Conservation (phyloP, 2,113 vertebrate species). For the Marmota flaviventris region DNA sequence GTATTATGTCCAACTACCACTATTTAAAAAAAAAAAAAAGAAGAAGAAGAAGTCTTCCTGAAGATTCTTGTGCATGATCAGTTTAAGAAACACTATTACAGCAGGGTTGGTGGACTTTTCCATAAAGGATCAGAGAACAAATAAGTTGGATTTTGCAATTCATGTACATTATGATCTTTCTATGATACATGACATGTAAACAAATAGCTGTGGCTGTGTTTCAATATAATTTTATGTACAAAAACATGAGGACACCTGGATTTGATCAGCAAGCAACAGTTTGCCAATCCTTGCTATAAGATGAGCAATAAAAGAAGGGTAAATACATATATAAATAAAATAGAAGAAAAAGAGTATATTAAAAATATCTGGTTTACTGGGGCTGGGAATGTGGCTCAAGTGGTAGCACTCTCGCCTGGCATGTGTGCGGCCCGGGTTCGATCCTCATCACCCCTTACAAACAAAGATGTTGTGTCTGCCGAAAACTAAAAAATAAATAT, state of each 20-base stretch:
- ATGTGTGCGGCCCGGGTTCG: too few relatives aligned
- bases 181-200: background rate
- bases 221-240: background rate
- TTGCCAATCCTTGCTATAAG: background rate
- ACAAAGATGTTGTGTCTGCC: too few relatives aligned
- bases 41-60: background rate
- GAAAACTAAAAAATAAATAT: too few relatives aligned
- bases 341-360: background rate
- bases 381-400: too few relatives aligned
- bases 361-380: background rate
- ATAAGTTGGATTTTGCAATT: background rate
- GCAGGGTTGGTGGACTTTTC: background rate
- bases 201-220: background rate
- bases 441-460: too few relatives aligned
- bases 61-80: background rate
- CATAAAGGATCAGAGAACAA: background rate
- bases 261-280: background rate
- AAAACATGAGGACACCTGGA: background rate
- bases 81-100: background rate
- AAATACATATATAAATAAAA: background rate
- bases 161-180: background rate
- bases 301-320: conserved; percentile 11
- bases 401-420: too few relatives aligned
- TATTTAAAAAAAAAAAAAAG: too few relatives aligned
- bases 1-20: too few relatives aligned